These are phyloP conservation scores for Corythaeola cristata DNA, from an alignment of 2,113 vertebrate genomes.

Conservation along the genomic window DNA sequence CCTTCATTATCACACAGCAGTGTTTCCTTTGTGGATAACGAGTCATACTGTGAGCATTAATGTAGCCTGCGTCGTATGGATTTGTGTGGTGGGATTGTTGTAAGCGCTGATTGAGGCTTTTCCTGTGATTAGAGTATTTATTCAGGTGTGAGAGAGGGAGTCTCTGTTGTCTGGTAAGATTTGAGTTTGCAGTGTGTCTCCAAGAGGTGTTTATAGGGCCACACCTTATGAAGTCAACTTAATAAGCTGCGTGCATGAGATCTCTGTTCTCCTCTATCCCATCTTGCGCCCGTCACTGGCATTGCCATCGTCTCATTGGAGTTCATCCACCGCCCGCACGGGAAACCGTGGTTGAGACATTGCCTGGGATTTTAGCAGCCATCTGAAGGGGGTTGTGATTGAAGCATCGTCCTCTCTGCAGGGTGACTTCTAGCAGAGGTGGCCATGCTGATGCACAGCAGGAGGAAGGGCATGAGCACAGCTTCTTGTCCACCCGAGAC, in stretches of 20 bases:
- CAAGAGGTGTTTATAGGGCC: not conserved
- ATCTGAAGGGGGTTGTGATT: not conserved
- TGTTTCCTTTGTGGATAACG: constrained; percentile 54
- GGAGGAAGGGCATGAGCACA: not conserved
- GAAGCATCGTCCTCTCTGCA: fast-evolving
- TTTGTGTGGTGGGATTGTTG: constrained; percentile 28
- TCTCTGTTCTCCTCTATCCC: not conserved
- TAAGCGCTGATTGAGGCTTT: constrained; percentile 27
- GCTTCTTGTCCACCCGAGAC: not conserved
- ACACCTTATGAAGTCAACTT: not conserved
- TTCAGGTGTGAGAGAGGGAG: constrained; percentile 15
- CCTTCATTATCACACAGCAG: constrained; percentile 53
- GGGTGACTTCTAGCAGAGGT: not conserved
- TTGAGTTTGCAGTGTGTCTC: not conserved
- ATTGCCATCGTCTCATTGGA: fast-evolving
- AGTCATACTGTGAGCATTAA: constrained; percentile 10
- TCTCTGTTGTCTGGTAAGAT: not conserved
- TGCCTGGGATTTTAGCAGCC: not conserved
- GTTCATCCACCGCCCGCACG: fast-evolving
- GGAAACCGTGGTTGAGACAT: fast-evolving
- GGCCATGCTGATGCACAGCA: not conserved
- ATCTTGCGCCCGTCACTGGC: fast-evolving
- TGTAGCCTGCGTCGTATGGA: not conserved
- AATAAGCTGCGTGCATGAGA: not conserved
- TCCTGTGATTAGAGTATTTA: constrained; percentile 11